Evolutionary conservation across 2,797 vertebrate genomes (phyloP).

Genomic region (Hydrophis major): DNA sequence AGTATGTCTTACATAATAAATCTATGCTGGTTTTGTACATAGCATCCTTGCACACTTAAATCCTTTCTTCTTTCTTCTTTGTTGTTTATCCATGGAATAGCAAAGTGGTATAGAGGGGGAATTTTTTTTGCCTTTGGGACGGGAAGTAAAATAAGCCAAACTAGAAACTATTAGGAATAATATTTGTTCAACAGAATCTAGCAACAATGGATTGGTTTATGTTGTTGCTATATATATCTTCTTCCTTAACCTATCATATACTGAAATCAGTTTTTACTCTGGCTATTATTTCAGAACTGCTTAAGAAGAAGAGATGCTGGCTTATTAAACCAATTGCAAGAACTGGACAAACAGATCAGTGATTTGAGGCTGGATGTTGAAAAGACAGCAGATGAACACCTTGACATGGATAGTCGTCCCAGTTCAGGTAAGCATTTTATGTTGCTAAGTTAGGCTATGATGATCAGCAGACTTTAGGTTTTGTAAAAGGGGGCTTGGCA

Average conservation of each 20-base stretch:
- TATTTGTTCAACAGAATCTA: neutral
- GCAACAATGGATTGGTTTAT: neutral
- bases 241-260: neutral
- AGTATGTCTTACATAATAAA: neutral
- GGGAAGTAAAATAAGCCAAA: neutral
- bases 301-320: constrained; percentile 86
- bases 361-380: constrained; percentile 87
- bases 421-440: constrained; percentile 82
- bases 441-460: neutral
- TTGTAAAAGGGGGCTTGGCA: neutral
- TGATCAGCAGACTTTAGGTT: neutral
- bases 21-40: neutral
- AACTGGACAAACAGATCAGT: constrained; percentile 91
- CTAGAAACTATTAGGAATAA: neutral
- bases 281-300: constrained; percentile 79
- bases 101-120: neutral
- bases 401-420: constrained; percentile 89
- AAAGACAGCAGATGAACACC: constrained; percentile 79
- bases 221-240: constrained; percentile 1
- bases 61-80: neutral
- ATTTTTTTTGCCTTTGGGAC: neutral
- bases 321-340: constrained; percentile 86
- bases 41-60: neutral
- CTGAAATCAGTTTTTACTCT: constrained; percentile 23
- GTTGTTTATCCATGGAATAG: neutral